Evolutionary conservation across 1,140 invertebrate species (phyloP).

Genomic region (Telenomus remus): DNA sequence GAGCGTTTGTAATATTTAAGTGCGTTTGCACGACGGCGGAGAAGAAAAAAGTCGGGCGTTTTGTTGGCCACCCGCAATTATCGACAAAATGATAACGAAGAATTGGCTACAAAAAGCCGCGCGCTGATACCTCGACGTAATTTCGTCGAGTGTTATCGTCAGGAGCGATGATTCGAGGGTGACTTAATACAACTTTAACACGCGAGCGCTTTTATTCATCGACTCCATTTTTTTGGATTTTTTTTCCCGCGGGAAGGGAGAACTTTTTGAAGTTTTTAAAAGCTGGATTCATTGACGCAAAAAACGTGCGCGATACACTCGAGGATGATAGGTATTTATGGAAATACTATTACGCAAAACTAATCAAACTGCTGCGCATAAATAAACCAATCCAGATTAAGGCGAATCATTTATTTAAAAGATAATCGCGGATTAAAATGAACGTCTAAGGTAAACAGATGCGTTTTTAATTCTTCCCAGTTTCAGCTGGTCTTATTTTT

Average conservation of each 20-base stretch:
- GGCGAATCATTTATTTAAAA: too few species aligned
- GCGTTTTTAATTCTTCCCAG: too few species aligned
- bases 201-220: conserved; percentile 43
- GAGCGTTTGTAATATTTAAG: conserved; percentile 13
- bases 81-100: conserved; percentile 50
- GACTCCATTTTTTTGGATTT: too few species aligned
- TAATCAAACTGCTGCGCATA: too few species aligned
- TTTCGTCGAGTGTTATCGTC: conserved; percentile 57
- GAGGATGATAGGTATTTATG: conserved; percentile 33
- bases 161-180: conserved; percentile 54
- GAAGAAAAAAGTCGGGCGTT: conserved; percentile 25
- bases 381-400: too few species aligned
- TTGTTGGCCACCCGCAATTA: conserved; percentile 38
- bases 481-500: too few species aligned
- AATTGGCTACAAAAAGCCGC: conserved; percentile 53
- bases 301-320: conserved; percentile 30
- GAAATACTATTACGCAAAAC: too few species aligned
- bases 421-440: too few species aligned
- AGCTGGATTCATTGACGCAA: conserved; percentile 45
- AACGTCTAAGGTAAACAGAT: too few species aligned
- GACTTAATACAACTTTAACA: conserved; percentile 57
- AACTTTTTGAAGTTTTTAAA: conserved; percentile 49
- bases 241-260: conserved; percentile 10
- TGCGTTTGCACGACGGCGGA: conserved; percentile 6
- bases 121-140: conserved; percentile 51